Conservation (phyloP, 2,797 vertebrate genomes). For the Austrolebias charrua region DNA sequence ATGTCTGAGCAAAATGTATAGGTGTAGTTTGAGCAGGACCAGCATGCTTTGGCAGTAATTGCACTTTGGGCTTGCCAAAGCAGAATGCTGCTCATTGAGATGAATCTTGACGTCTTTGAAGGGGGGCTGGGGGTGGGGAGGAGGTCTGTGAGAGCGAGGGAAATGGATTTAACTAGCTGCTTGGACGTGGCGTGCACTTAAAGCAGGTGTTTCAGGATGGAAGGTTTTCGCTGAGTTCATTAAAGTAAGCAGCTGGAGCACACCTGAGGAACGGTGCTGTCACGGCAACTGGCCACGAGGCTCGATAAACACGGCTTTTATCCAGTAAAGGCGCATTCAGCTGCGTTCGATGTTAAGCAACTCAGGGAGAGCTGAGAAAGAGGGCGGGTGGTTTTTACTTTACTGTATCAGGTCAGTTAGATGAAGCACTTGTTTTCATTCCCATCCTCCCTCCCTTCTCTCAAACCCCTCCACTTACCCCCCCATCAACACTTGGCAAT, state of each 20-base stretch:
- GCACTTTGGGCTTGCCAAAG: conserved; percentile 73
- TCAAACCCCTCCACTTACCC: conserved; percentile 62
- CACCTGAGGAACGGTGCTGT: conserved; percentile 53
- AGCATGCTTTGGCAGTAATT: conserved; percentile 65
- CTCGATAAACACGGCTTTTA: conserved; percentile 62
- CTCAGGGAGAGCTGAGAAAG: conserved; percentile 28
- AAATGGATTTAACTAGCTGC: conserved; percentile 73
- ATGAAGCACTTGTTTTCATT: conserved; percentile 75
- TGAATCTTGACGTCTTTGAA: conserved; percentile 77
- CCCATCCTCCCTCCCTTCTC: conserved; percentile 75
- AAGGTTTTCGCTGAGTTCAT: conserved; percentile 71
- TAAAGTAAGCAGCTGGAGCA: conserved; percentile 64
- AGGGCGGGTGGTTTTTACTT: conserved; percentile 24
- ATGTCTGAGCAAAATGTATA: conserved; percentile 67
- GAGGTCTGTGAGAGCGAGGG: conserved; percentile 66
- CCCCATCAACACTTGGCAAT: conserved; percentile 86
- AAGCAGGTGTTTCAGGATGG: conserved; percentile 65
- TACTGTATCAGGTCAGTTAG: conserved; percentile 78
- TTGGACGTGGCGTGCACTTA: conserved; percentile 65
- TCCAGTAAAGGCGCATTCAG: conserved; percentile 62
- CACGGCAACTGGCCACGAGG: conserved; percentile 53
- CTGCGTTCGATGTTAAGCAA: conserved; percentile 49
- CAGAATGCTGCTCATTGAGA: conserved; percentile 78
- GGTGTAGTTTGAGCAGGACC: conserved; percentile 65
- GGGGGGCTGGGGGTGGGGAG: conserved; percentile 65